phyloP scores from a whole-genome alignment of 2,113 vertebrate species.

The Crotalus horridus region DNA sequence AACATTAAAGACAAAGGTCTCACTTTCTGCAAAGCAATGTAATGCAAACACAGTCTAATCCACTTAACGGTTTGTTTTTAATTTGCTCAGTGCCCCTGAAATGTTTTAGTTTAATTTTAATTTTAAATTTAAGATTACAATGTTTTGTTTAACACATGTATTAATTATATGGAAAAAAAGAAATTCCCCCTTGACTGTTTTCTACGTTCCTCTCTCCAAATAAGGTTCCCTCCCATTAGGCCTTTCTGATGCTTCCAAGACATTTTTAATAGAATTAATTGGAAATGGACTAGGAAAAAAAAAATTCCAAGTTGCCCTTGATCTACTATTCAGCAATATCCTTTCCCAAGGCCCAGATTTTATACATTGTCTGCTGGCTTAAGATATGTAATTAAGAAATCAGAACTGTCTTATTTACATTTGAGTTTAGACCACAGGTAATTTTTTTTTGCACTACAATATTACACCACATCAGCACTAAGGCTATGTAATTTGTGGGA shows the following conservation, averaged over 20 bases:
- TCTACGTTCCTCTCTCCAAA: neutral
- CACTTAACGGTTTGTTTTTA: neutral
- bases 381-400: neutral
- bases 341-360: neutral
- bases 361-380: neutral
- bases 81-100: neutral
- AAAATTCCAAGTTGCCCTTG: neutral
- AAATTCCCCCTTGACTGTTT: neutral
- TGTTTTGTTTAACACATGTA: neutral
- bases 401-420: neutral
- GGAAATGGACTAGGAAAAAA: neutral
- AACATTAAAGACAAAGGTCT: neutral
- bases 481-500: neutral
- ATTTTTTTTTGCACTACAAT: neutral
- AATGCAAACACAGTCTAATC: neutral
- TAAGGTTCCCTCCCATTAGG: neutral
- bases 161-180: neutral
- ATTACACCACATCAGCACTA: neutral
- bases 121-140: neutral
- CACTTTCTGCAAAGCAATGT: neutral
- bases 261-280: neutral
- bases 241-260: neutral
- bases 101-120: neutral
- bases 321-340: neutral
- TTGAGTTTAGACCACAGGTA: neutral